Evolutionary conservation across 2,113 vertebrate genomes (phyloP).

Genomic region (Gobius niger): DNA sequence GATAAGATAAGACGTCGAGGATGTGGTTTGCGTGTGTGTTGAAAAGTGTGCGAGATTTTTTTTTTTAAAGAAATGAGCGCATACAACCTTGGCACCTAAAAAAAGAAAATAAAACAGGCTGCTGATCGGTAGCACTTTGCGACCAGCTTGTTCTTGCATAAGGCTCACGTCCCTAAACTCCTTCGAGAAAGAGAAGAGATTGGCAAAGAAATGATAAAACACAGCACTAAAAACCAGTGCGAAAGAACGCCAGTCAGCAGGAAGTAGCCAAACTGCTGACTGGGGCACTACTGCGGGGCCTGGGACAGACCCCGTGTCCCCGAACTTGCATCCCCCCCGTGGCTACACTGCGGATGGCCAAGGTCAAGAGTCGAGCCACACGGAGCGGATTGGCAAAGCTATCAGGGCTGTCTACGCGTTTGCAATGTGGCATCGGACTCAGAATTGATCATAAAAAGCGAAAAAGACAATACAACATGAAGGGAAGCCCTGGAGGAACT

Average conservation of each 20-base stretch:
- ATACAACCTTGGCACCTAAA: slow-evolving; percentile 70
- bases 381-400: slow-evolving; percentile 39
- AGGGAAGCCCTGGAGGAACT: slow-evolving; percentile 71
- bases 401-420: slow-evolving; percentile 29
- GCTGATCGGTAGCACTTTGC: slow-evolving; percentile 38
- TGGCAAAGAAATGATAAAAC: slow-evolving; percentile 34
- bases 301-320: slow-evolving; percentile 15
- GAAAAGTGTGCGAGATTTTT: slow-evolving; percentile 23
- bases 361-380: slow-evolving; percentile 50
- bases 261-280: slow-evolving; percentile 36
- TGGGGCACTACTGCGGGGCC: slow-evolving; percentile 42
- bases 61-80: slow-evolving; percentile 12
- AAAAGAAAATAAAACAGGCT: slow-evolving; percentile 70
- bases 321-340: slow-evolving; percentile 19
- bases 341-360: slow-evolving; percentile 23
- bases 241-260: slow-evolving; percentile 48
- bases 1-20: slow-evolving; percentile 27
- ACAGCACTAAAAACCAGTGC: slow-evolving; percentile 48
- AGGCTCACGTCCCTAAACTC: slow-evolving; percentile 57
- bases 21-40: slow-evolving; percentile 26
- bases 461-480: slow-evolving; percentile 59
- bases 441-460: slow-evolving; percentile 28
- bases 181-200: slow-evolving; percentile 36
- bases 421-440: slow-evolving; percentile 59
- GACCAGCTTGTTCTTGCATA: slow-evolving; percentile 63